phyloP scores from a whole-genome alignment of 1,140 invertebrate species.

The Gryon sp. region DNA sequence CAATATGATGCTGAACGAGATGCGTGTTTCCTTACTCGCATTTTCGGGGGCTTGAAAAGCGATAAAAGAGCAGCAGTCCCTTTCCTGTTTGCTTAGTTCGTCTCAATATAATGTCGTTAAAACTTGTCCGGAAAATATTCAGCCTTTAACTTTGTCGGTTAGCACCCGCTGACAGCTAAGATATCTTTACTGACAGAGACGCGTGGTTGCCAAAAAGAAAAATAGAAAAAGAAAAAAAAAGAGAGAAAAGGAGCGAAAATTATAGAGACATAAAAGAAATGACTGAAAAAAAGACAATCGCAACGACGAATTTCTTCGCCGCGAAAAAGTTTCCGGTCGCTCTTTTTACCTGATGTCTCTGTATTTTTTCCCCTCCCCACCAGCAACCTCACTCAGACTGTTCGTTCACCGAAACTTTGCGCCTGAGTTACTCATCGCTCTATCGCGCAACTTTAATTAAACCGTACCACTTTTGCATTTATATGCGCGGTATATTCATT shows the following conservation, averaged over 20 bases:
- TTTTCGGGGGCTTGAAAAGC: conserved; percentile 7
- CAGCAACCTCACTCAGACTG: too few species aligned
- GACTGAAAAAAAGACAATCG: neutral
- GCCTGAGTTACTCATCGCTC: conserved; percentile 31
- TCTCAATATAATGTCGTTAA: conserved; percentile 46
- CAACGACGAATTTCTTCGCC: conserved; percentile 16
- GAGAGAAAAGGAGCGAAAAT: neutral
- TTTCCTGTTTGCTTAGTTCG: conserved; percentile 47
- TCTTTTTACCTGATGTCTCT: conserved; percentile 17
- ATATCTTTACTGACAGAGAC: conserved; percentile 29
- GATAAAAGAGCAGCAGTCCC: conserved; percentile 26
- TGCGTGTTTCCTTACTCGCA: conserved; percentile 5
- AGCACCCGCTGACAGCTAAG: conserved; percentile 27
- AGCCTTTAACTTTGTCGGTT: conserved; percentile 25
- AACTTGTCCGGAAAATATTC: conserved; percentile 49
- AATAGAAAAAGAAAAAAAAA: neutral
- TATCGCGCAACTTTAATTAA: conserved; percentile 67
- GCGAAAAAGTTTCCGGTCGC: conserved; percentile 24
- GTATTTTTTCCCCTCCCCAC: neutral
- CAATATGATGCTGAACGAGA: conserved; percentile 13
- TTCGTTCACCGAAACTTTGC: conserved; percentile 28
- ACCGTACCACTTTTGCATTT: conserved; percentile 66
- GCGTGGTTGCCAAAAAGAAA: neutral
- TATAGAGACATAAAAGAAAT: conserved; percentile 2
- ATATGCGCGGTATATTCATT: conserved; percentile 66